Evolutionary conservation across 2,113 vertebrate species (phyloP).

Genomic region (Burhinus oedicnemus): DNA sequence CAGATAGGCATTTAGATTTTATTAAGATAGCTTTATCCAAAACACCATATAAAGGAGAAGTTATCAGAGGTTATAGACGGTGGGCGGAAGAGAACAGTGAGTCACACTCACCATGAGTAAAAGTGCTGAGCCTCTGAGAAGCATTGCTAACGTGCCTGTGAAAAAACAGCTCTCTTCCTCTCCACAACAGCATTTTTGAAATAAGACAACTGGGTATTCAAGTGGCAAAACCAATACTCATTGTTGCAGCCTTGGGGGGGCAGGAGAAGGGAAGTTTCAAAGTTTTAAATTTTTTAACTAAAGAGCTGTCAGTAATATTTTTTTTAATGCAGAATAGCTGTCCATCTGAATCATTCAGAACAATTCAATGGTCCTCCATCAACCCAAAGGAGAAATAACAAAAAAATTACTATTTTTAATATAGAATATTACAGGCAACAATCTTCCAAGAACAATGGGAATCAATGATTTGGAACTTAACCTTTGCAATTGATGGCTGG

Average conservation of each 20-base stretch:
- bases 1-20: neutral
- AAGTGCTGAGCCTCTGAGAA: conserved; percentile 37
- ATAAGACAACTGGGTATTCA: neutral
- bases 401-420: neutral
- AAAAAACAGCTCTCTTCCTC: neutral
- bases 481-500: neutral
- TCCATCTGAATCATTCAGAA: neutral
- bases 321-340: neutral
- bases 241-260: neutral
- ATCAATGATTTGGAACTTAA: neutral
- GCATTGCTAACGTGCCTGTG: neutral
- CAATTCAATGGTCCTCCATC: neutral
- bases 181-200: neutral
- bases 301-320: neutral
- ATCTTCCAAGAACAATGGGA: neutral
- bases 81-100: conserved; percentile 35
- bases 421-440: neutral
- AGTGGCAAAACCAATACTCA: neutral
- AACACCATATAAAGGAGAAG: conserved; percentile 54
- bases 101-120: neutral
- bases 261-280: neutral
- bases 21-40: conserved; percentile 5
- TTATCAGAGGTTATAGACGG: conserved; percentile 7
- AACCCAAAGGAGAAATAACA: neutral
- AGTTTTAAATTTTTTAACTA: neutral